Evolutionary conservation across 2,113 vertebrate genomes (phyloP).

Genomic region (Tragulus kanchil): DNA sequence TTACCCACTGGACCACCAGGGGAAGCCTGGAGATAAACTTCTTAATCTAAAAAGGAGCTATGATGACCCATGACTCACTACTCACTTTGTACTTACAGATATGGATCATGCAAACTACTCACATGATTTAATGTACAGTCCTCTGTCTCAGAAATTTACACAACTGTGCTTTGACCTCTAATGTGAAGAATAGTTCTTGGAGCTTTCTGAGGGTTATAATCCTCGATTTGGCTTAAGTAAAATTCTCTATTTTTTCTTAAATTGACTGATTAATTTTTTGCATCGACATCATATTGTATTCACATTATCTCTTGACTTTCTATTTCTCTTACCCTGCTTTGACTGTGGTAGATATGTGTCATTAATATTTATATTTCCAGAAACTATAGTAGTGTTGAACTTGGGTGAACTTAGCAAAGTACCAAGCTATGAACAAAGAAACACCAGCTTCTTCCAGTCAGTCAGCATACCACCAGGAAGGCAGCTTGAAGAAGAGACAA

Average conservation of each 20-base stretch:
- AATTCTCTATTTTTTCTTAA: not conserved
- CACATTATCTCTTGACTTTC: not conserved
- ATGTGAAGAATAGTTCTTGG: not conserved
- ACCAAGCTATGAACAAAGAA: not conserved
- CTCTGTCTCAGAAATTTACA: not conserved
- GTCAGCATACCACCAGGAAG: not conserved
- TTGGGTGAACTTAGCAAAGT: not conserved
- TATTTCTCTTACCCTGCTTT: slow-evolving; percentile 24
- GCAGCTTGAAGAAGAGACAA: not conserved
- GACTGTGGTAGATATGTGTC: not conserved
- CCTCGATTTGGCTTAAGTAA: not conserved
- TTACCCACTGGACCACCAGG: too few species aligned
- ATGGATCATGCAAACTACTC: not conserved
- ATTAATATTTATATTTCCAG: slow-evolving; percentile 55
- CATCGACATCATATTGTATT: not conserved
- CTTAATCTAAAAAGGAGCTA: not conserved
- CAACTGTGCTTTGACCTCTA: not conserved
- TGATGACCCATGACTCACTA: not conserved
- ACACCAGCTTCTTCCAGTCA: not conserved
- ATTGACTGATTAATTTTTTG: not conserved
- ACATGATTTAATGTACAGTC: not conserved
- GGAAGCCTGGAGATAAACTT: not conserved
- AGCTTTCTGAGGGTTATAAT: not conserved
- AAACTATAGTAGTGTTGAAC: not conserved
- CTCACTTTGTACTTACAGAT: not conserved